Evolutionary conservation across 2,888 invertebrate species (phyloP).

Genomic region (Drosophila picticornis): DNA sequence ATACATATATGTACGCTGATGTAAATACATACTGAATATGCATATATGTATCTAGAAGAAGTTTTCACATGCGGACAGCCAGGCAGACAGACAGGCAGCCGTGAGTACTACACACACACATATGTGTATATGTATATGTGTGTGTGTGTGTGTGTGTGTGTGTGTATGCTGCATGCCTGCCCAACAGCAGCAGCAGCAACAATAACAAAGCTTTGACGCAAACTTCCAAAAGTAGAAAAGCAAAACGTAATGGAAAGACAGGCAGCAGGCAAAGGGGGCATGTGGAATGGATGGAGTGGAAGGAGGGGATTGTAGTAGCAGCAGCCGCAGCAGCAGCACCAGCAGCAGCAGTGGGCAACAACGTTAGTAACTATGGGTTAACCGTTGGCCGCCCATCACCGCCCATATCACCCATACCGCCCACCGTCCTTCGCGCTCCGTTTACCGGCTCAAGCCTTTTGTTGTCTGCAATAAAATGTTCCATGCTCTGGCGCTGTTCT

Average conservation of each 20-base stretch:
- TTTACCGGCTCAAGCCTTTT: slow-evolving; percentile 72
- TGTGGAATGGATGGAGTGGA: not conserved
- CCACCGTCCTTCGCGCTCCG: slow-evolving; percentile 22
- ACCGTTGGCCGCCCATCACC: slow-evolving; percentile 38
- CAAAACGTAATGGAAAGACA: slow-evolving; percentile 59
- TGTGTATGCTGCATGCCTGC: slow-evolving; percentile 46
- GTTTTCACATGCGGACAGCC: slow-evolving; percentile 3
- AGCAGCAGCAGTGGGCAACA: slow-evolving; percentile 39
- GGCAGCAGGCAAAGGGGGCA: slow-evolving; percentile 21
- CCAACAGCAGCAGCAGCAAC: slow-evolving; percentile 41
- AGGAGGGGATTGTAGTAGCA: not conserved
- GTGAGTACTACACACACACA: slow-evolving; percentile 15
- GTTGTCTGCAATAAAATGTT: slow-evolving; percentile 78
- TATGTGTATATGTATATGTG: not conserved
- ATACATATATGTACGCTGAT: slow-evolving; percentile 5
- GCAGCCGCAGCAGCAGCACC: not conserved
- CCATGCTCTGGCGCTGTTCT: slow-evolving; percentile 56
- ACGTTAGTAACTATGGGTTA: slow-evolving; percentile 48
- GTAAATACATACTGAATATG: slow-evolving; percentile 31
- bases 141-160: not conserved
- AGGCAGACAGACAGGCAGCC: slow-evolving; percentile 8
- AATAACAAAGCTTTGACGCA: slow-evolving; percentile 66
- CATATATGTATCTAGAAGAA: slow-evolving; percentile 5
- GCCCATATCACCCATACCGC: not conserved
- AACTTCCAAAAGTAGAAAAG: slow-evolving; percentile 67